Evolutionary conservation across 2,888 invertebrate species (phyloP), one percentile per base, ranked within the genome.

Genomic region (Pterostichus madidus): DNA sequence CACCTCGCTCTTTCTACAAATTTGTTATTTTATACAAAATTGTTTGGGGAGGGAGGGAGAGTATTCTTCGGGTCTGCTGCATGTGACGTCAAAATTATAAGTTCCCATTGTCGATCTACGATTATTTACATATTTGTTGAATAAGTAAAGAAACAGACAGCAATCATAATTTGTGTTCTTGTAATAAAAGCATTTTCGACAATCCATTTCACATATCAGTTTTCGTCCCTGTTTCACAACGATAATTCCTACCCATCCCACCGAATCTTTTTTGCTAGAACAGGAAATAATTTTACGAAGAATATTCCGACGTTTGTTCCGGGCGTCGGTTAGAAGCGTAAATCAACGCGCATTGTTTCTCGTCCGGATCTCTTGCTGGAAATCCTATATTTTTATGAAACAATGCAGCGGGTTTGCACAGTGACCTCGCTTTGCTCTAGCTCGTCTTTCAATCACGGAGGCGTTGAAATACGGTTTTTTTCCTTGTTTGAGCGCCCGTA

Each of bases 301-400:
- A 77, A 77, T 83, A 83, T 77, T 83, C 83, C 35, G 52, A 44
- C 64, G 68, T 77, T 83, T 76, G 68, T 83, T 77, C 83, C 77
- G 77, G 77, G 39, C 53, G 44, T 24, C 52, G 68, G 52, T 35
- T 31, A 17, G 64, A 39, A 15, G 64, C 56, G 77, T 77, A 77
- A 83, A 83, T 77, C 83, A 77, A 81, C n/a, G 44, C 31, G 35
- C 61, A 77, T 83, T 83, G 83, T 77, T 83, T 77, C 35, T 13
- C 32, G 35, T 39, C 35, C 44, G 75, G 44, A 32, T 39, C 83
- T 24, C 24, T 24, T 24, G 24, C 76, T 46, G 59, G 53, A 52
- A 77, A 76, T 77, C 76, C 83, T 83, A 83, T 77, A 83, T 83
- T 83, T 83, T 83, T 83, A 77, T 77, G 83, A 77, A 83, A 83